A percentile compares a stretch with the other conserved stretches of the same genome.
These are phyloP conservation scores for Sweltsa coloradensis DNA, from an alignment of 1,140 invertebrate species.

Conservation along the genomic window DNA sequence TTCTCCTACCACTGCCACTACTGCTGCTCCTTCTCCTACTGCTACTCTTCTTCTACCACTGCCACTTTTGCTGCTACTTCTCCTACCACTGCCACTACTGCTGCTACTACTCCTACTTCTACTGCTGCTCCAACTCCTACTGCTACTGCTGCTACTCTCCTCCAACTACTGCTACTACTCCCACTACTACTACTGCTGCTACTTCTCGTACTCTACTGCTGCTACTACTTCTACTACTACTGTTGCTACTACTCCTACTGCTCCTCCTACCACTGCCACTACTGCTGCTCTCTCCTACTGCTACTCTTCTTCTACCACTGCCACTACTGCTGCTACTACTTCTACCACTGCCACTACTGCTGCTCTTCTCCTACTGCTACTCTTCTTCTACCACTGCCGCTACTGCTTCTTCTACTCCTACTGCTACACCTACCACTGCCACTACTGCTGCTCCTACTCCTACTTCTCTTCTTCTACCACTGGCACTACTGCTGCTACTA, in stretches of 20 bases:
- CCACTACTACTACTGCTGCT: conserved; percentile 1
- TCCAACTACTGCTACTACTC: not conserved
- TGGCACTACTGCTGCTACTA: not conserved
- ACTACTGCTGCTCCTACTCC: conserved; percentile 3
- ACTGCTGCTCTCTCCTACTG: conserved; percentile 2
- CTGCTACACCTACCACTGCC: conserved; percentile 2
- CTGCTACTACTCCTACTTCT: no score
- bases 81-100: no score
- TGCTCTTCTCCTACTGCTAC: no score
- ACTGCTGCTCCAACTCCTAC: no score
- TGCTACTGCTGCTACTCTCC: not conserved
- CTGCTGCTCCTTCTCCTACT: conserved; percentile 1
- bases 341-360: conserved; percentile 1
- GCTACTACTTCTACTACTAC: conserved; percentile 6
- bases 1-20: not conserved
- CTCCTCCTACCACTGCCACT: not conserved
- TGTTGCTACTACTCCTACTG: not conserved
- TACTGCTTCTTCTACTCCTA: conserved; percentile 1
- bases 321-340: conserved; percentile 4
- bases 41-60: no score
- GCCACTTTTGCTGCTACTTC: no score
- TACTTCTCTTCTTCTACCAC: conserved; percentile 3
- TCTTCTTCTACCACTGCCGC: conserved; percentile 1
- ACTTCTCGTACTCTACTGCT: conserved; percentile 3
- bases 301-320: conserved; percentile 1